Base-by-base conservation (phyloP, 2,888 invertebrate species). In the Drosophila quinaria region DNA sequence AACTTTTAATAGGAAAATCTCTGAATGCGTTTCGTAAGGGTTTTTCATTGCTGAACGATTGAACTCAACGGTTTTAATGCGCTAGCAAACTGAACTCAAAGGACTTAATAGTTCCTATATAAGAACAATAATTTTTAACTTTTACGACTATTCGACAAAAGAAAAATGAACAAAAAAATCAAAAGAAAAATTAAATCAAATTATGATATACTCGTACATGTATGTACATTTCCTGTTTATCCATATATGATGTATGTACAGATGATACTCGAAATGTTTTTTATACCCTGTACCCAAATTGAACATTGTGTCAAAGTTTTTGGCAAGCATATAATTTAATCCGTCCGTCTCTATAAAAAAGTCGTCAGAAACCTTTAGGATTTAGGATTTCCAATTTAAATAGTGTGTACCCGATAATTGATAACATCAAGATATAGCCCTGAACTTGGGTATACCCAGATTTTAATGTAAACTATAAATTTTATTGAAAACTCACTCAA, bases 101-200 rank as follows among this genome's bases (percentile, higher is more conserved):
- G 89, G 56, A 87, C 85, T 67, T 49, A 17, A 61, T 44, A 67
- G 84, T 85, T 85, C 84, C 84, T 85, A 89, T 63, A 81, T 63
- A 50, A 89, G 84, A 86, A 85, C 84, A 85, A 85, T 85, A 85
- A 85, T 85, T 85, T 84, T 87, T 65, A 67, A 89, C 50, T 71
- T 78, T 80, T 81, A 80, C 58, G 55, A 60, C 54, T 73, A 70
- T 49, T 55, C 66, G 52, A 61, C 51, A 63, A 39, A 59, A 46
- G 42, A 25, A 46, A 25, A 46, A 42, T 33, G 37, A 49, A 22
- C 10, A 58, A 56, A 63, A 61, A 52, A 5, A 1, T 10, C 13
- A 25, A 25, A 47, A 17, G 4, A 39, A 29, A 22, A 49, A 50
- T 41, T 41, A 8, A 56, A 46, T 46, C 44, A 44, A 46, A 56